Percentiles rank a stretch among this genome's conserved stretches.
phyloP scores from a whole-genome alignment of 2,888 invertebrate genomes.

The Anoplius nigerrimus region DNA sequence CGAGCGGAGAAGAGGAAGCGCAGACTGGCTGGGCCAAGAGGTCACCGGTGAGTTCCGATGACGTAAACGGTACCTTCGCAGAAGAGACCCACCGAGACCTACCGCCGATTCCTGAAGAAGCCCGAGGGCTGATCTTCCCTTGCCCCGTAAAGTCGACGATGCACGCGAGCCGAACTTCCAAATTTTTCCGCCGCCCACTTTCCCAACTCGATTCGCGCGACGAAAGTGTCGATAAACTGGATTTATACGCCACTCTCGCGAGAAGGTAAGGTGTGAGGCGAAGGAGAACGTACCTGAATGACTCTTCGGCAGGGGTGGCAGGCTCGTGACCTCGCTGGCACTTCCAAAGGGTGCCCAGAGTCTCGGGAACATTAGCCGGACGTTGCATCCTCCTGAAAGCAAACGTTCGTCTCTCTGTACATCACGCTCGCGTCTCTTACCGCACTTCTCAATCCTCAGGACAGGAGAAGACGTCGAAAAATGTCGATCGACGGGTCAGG shows the following conservation, averaged over 20 bases:
- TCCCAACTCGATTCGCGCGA: constrained; percentile 10
- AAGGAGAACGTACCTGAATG: constrained; percentile 67
- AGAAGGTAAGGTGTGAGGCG: too few relatives aligned
- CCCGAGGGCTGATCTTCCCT: too few relatives aligned
- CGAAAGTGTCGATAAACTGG: constrained; percentile 1
- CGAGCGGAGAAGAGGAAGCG: constrained; percentile 63
- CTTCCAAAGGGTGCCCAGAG: constrained; percentile 72
- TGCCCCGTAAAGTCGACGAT: background rate
- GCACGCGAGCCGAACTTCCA: background rate
- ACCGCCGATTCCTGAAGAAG: background rate
- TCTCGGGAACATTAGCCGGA: constrained; percentile 72
- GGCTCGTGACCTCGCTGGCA: constrained; percentile 64
- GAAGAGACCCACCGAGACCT: constrained; percentile 17
- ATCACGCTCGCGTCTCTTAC: too few relatives aligned
- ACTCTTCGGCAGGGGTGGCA: constrained; percentile 69
- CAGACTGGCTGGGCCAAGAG: constrained; percentile 42
- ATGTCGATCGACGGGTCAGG: too few relatives aligned
- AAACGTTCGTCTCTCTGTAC: constrained; percentile 20
- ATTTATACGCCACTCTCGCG: background rate
- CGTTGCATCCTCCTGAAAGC: constrained; percentile 70
- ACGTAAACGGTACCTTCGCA: constrained; percentile 35
- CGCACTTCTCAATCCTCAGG: too few relatives aligned
- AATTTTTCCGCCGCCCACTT: background rate
- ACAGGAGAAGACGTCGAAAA: too few relatives aligned
- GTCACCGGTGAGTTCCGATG: constrained; percentile 40